A percentile compares a stretch with the other conserved stretches of the same genome.
Evolutionary conservation across 2,797 vertebrate genomes (phyloP).

Genomic region (Pygocentrus nattereri): DNA sequence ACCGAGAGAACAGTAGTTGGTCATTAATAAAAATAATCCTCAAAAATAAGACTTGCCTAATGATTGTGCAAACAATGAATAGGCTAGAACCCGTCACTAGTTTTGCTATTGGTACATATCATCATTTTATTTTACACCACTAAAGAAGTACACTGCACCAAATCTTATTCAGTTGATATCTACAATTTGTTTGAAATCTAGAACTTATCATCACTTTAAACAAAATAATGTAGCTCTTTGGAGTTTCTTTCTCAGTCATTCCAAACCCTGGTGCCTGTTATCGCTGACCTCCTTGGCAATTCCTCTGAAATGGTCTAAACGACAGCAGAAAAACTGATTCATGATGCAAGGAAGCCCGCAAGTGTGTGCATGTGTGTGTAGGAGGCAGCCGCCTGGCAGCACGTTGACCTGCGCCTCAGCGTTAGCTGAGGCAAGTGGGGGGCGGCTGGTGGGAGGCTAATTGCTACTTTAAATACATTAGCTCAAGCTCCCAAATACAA

Average conservation of each 20-base stretch:
- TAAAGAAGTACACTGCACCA: no score
- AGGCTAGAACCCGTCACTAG: no score
- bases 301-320: slow-evolving; percentile 65
- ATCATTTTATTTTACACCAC: no score
- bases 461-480: slow-evolving; percentile 77
- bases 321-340: slow-evolving; percentile 68
- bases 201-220: no score
- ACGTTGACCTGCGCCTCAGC: slow-evolving; percentile 73
- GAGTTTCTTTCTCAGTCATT: slow-evolving; percentile 56
- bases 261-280: slow-evolving; percentile 61
- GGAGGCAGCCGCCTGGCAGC: slow-evolving; percentile 69
- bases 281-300: slow-evolving; percentile 67
- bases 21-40: no score
- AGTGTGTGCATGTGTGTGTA: slow-evolving; percentile 64
- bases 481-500: slow-evolving; percentile 64
- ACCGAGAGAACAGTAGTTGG: no score
- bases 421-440: slow-evolving; percentile 63
- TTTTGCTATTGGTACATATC: no score
- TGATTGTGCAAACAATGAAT: no score
- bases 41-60: no score
- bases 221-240: no score
- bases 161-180: no score
- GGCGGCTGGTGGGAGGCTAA: slow-evolving; percentile 68
- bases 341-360: slow-evolving; percentile 53
- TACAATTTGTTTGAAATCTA: no score